Conservation (phyloP, 2,888 invertebrate genomes). For the Trichopoda pennipes region DNA sequence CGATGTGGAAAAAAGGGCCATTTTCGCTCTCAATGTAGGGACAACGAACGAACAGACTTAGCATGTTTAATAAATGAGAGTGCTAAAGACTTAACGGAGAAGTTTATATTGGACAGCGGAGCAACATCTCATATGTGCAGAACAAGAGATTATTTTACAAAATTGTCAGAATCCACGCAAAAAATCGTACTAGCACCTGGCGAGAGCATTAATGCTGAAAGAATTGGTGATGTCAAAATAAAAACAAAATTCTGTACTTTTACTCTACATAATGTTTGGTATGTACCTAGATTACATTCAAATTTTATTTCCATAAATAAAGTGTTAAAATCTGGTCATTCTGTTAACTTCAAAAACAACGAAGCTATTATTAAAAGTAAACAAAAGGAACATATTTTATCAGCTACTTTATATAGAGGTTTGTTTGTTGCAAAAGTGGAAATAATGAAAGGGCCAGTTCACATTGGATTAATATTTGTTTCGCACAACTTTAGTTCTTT, state of each 20-base stretch:
- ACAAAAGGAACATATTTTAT: slow-evolving; percentile 7
- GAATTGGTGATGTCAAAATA: slow-evolving; percentile 29
- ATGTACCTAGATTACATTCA: slow-evolving; percentile 42
- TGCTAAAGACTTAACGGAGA: not conserved
- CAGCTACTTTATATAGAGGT: slow-evolving; percentile 20
- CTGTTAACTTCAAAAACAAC: slow-evolving; percentile 7
- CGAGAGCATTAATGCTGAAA: slow-evolving; percentile 39
- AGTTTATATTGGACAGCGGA: slow-evolving; percentile 45
- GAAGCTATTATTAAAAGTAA: slow-evolving; percentile 26
- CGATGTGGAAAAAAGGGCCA: slow-evolving; percentile 59
- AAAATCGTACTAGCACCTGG: slow-evolving; percentile 27
- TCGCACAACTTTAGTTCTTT: no score
- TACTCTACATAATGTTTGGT: slow-evolving; percentile 41
- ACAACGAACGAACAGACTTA: slow-evolving; percentile 1
- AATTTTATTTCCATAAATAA: slow-evolving; percentile 42
- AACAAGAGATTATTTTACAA: not conserved
- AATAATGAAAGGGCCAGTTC: not conserved
- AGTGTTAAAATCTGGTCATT: slow-evolving; percentile 27
- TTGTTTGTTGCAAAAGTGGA: slow-evolving; percentile 19
- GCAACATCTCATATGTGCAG: slow-evolving; percentile 39
- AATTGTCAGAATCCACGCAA: slow-evolving; percentile 6
- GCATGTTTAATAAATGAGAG: slow-evolving; percentile 1
- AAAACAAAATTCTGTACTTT: slow-evolving; percentile 35
- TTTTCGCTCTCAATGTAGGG: slow-evolving; percentile 49
- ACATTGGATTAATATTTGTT: no score